A percentile compares a stretch with the other conserved stretches of the same genome.
Evolutionary conservation across 2,888 invertebrate species (phyloP).

Genomic region (Geotrupes spiniger): DNA sequence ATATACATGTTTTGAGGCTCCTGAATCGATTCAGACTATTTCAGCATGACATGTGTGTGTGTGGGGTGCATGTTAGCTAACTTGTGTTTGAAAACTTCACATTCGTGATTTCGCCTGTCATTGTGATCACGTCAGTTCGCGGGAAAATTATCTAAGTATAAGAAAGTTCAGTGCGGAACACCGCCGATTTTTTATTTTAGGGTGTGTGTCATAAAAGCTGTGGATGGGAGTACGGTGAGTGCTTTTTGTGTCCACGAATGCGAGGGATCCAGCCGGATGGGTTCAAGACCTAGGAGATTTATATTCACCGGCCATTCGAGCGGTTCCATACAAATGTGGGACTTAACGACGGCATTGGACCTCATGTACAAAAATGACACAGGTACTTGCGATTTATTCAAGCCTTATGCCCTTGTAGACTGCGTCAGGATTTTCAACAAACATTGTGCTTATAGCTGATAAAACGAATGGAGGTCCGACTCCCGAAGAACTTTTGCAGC

Average conservation of each 20-base stretch:
- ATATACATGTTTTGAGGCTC: too few species aligned
- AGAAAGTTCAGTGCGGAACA: too few species aligned
- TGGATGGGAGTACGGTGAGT: conserved; percentile 90
- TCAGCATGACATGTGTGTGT: too few species aligned
- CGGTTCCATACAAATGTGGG: conserved; percentile 97
- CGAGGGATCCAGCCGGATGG: conserved; percentile 93
- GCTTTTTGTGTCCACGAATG: conserved; percentile 97
- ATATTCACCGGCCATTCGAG: conserved; percentile 91
- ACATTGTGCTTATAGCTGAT: conserved; percentile 47
- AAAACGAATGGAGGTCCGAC: conserved; percentile 84
- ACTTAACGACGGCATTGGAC: conserved; percentile 92
- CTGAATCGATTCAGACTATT: too few species aligned
- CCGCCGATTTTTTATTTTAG: conserved; percentile 51
- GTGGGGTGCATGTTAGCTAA: too few species aligned
- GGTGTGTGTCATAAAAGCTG: conserved; percentile 91
- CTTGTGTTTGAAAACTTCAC: too few species aligned
- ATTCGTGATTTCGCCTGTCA: too few species aligned
- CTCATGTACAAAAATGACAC: conserved; percentile 58
- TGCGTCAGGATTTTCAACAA: too few species aligned
- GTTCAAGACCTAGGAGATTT: conserved; percentile 80
- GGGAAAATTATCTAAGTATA: too few species aligned
- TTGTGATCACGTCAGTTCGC: too few species aligned
- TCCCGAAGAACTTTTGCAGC: conserved; percentile 83
- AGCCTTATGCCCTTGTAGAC: too few species aligned
- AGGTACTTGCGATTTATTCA: conserved; percentile 42